phyloP scores from a whole-genome alignment of 1,140 invertebrate genomes.

The Campoletis sonorensis region DNA sequence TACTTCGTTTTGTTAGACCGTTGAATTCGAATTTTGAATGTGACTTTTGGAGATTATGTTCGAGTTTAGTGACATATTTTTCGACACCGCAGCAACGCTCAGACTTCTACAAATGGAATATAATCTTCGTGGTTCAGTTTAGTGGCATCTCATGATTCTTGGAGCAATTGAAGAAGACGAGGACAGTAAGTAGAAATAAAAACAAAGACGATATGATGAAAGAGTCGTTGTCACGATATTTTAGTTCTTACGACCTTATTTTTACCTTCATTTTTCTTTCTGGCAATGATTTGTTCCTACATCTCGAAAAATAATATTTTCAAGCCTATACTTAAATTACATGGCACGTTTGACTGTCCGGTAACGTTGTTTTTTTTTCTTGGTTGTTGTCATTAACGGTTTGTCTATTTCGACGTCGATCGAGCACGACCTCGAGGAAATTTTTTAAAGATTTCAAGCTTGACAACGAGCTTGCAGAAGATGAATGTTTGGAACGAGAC shows the following conservation, averaged over 20 bases:
- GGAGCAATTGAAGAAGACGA: too few species aligned
- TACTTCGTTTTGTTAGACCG: too few species aligned
- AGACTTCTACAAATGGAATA: too few species aligned
- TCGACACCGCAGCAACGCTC: too few species aligned
- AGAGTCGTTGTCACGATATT: background rate
- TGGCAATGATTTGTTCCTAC: background rate
- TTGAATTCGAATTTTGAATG: too few species aligned
- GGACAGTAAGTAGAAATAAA: too few species aligned
- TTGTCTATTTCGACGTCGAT: background rate
- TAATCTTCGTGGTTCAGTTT: too few species aligned
- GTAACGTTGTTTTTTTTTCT: background rate
- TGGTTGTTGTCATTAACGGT: background rate
- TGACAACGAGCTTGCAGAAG: background rate
- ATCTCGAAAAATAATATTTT: conserved; percentile 31
- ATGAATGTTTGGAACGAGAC: background rate
- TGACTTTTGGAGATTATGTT: too few species aligned
- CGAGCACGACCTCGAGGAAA: background rate
- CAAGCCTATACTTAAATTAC: conserved; percentile 45
- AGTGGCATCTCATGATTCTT: too few species aligned
- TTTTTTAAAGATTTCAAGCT: background rate
- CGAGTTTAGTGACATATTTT: too few species aligned
- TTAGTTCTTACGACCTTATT: background rate
- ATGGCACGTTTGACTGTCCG: conserved; percentile 43
- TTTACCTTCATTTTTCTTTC: background rate
- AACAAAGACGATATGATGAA: background rate